A percentile compares a stretch with the other conserved stretches of the same genome.
Conservation (phyloP, 2,797 vertebrate species). For the Cynodonichthys magdalenae region DNA sequence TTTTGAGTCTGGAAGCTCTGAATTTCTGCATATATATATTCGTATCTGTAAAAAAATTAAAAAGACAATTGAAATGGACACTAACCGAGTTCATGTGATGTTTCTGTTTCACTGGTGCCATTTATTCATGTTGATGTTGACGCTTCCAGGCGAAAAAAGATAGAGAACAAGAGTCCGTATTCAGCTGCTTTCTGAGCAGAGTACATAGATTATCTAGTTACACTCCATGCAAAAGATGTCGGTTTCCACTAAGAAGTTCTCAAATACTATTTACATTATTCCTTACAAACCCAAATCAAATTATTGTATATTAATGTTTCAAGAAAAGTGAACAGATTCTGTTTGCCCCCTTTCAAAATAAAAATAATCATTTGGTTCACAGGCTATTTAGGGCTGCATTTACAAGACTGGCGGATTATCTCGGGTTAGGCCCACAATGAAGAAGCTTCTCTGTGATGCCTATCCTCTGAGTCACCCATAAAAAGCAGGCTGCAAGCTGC, state of each 20-base stretch:
- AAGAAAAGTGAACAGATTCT: neutral
- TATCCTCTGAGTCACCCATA: conserved; percentile 61
- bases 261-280: conserved; percentile 5
- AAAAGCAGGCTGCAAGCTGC: conserved; percentile 54
- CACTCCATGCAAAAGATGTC: conserved; percentile 20
- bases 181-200: conserved; percentile 23
- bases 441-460: conserved; percentile 48
- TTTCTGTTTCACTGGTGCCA: conserved; percentile 6
- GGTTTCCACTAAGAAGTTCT: conserved; percentile 9
- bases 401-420: conserved; percentile 30
- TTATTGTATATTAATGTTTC: neutral
- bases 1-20: neutral
- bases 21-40: neutral
- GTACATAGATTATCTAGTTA: conserved; percentile 36
- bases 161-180: conserved; percentile 42
- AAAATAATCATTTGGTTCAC: conserved; percentile 8
- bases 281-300: neutral
- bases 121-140: conserved; percentile 26
- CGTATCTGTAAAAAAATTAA: conserved; percentile 3
- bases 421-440: conserved; percentile 36
- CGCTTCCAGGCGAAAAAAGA: conserved; percentile 13
- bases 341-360: conserved; percentile 6
- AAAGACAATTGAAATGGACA: conserved; percentile 2
- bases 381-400: conserved; percentile 26
- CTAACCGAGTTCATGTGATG: conserved; percentile 32